A percentile compares a stretch with the other conserved stretches of the same genome.
Evolutionary conservation across 2,113 vertebrate species (phyloP).

Genomic region (Oreochromis tanganicae): DNA sequence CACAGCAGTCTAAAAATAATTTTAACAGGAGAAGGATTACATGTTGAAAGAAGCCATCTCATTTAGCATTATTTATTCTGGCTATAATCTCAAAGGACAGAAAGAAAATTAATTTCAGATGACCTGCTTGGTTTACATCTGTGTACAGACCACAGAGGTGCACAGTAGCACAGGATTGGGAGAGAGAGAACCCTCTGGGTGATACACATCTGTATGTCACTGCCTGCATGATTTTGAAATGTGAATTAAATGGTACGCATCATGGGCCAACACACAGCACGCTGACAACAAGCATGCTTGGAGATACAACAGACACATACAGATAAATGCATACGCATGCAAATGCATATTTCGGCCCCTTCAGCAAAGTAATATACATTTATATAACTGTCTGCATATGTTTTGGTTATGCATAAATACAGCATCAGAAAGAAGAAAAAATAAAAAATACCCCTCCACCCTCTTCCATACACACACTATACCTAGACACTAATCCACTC

Average conservation of each 20-base stretch:
- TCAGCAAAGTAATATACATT: constrained; percentile 9
- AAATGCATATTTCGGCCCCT: background rate
- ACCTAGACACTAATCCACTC: background rate
- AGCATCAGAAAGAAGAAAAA: background rate
- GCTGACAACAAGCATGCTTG: background rate
- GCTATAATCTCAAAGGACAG: constrained; percentile 27
- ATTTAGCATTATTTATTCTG: constrained; percentile 9
- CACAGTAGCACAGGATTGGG: background rate
- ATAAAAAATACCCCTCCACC: background rate
- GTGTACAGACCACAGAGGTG: background rate
- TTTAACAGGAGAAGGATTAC: constrained; percentile 49
- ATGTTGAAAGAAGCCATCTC: constrained; percentile 35
- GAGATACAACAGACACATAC: background rate
- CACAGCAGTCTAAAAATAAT: constrained; percentile 28
- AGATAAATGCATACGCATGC: background rate
- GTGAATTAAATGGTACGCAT: constrained; percentile 16
- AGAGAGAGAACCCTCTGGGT: constrained; percentile 9
- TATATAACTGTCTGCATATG: background rate
- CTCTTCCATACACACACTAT: background rate
- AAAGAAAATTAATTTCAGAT: constrained; percentile 52
- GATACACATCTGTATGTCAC: constrained; percentile 30
- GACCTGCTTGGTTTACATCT: constrained; percentile 59
- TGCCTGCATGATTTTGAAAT: constrained; percentile 15
- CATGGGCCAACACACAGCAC: background rate
- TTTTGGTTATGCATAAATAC: background rate